Conservation (phyloP, 2,888 invertebrate genomes). For the Cheilosia vulpina region DNA sequence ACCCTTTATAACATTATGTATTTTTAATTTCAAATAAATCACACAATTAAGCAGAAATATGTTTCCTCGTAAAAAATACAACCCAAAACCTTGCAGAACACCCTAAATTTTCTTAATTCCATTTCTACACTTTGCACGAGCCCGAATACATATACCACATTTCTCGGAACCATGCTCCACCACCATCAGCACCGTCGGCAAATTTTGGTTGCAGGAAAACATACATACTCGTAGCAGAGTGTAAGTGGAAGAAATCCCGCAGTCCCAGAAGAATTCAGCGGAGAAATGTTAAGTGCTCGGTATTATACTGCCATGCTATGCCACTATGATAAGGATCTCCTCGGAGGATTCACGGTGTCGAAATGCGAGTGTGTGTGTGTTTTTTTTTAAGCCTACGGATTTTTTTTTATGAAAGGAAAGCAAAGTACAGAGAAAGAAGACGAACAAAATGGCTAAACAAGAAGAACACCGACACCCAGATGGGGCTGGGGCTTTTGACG, state of each 20-base stretch:
- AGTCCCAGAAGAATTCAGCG: constrained; percentile 64
- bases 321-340: constrained; percentile 71
- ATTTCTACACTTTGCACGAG: constrained; percentile 49
- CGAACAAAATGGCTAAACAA: constrained; percentile 12
- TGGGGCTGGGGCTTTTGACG: constrained; percentile 1
- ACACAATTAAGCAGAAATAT: constrained; percentile 61
- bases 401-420: constrained; percentile 24
- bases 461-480: constrained; percentile 36
- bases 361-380: constrained; percentile 40
- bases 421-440: constrained; percentile 17
- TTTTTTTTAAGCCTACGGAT: constrained; percentile 47
- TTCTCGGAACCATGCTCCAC: constrained; percentile 32
- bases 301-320: constrained; percentile 65
- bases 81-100: constrained; percentile 14
- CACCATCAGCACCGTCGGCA: neutral
- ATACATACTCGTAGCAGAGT: constrained; percentile 13
- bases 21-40: constrained; percentile 66
- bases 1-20: constrained; percentile 37
- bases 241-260: constrained; percentile 45
- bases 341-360: constrained; percentile 51
- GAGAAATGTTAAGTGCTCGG: constrained; percentile 74
- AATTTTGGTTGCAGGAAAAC: constrained; percentile 35
- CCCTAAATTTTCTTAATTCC: constrained; percentile 51
- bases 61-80: constrained; percentile 35
- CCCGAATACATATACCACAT: constrained; percentile 47